phyloP scores from a whole-genome alignment of 2,888 invertebrate species.

The Candidula unifasciata region DNA sequence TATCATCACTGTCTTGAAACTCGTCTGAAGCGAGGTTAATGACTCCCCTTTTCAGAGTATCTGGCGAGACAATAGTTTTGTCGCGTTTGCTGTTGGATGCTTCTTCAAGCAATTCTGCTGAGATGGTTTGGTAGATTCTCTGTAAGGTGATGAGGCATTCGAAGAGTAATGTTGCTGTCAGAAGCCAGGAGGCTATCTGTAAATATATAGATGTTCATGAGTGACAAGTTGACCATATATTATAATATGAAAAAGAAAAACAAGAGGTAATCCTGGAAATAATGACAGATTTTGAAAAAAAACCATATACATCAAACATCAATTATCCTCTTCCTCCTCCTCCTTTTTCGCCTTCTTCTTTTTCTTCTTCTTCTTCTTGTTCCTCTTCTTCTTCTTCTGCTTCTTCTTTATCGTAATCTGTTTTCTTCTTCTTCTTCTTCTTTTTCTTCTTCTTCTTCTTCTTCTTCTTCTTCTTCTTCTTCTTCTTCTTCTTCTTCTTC shows the following conservation, averaged over 20 bases:
- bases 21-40: constrained; percentile 4
- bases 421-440: not conserved
- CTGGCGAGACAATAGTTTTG: no score
- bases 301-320: no score
- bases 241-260: not conserved
- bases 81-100: not conserved
- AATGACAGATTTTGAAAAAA: no score
- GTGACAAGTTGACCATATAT: no score
- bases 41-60: not conserved
- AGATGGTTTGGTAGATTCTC: not conserved
- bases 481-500: constrained; percentile 8
- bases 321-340: not conserved
- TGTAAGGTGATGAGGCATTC: not conserved
- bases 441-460: no score
- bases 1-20: not conserved
- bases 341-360: no score
- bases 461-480: not conserved
- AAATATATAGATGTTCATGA: not conserved
- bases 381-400: not conserved
- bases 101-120: not conserved
- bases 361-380: not conserved
- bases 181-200: constrained; percentile 15
- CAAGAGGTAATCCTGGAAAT: no score
- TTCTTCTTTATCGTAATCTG: no score
- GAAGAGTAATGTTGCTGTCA: not conserved